These are phyloP conservation scores for Eulithis testata DNA, from an alignment of 2,888 invertebrate genomes.

Conservation along the genomic window DNA sequence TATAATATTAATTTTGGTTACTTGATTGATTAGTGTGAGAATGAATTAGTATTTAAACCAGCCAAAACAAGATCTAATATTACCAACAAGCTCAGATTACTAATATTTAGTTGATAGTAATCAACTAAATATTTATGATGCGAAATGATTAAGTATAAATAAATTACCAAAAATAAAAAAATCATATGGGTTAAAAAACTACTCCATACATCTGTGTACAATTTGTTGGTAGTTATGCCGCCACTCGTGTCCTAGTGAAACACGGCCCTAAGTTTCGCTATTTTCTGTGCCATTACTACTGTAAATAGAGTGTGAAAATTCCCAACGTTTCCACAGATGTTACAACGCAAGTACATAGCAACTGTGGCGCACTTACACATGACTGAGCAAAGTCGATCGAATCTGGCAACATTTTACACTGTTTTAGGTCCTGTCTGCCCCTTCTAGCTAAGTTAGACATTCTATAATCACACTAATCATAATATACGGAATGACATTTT, in stretches of 20 bases:
- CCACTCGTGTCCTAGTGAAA: too few species aligned
- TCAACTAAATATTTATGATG: too few species aligned
- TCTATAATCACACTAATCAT: too few species aligned
- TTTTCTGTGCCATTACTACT: conserved; percentile 49
- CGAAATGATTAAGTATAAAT: too few species aligned
- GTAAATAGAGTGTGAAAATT: conserved; percentile 69
- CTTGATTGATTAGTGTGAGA: conserved; percentile 12
- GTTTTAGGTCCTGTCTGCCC: background rate
- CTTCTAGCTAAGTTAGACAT: background rate
- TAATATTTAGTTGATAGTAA: too few species aligned
- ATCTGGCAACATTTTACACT: conserved; percentile 20
- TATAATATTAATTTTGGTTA: conserved; percentile 19
- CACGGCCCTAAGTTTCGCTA: background rate
- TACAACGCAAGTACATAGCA: conserved; percentile 44
- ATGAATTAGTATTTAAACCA: conserved; percentile 5
- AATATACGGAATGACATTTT: too few species aligned
- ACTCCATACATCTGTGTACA: too few species aligned
- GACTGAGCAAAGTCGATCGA: conserved; percentile 42
- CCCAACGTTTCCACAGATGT: conserved; percentile 52
- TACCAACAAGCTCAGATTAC: too few species aligned
- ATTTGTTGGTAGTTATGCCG: too few species aligned
- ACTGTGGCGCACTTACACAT: conserved; percentile 42
- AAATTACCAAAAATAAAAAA: too few species aligned
- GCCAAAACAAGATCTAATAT: too few species aligned
- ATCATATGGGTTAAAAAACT: too few species aligned